These are phyloP conservation scores for Phalera bucephala DNA, from an alignment of 2,888 invertebrate genomes.

Conservation along the genomic window DNA sequence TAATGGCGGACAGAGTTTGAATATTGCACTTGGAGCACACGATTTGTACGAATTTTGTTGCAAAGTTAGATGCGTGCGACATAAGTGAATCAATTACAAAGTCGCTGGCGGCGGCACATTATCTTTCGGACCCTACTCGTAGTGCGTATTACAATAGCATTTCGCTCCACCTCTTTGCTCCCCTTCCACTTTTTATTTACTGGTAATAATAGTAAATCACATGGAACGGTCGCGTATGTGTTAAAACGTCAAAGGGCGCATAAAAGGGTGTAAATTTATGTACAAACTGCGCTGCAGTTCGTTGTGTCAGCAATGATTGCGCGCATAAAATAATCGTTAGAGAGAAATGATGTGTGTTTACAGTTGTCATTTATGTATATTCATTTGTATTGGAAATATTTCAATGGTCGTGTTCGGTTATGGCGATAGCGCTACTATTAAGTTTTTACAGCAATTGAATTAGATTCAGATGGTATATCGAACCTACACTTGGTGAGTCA, in stretches of 20 bases:
- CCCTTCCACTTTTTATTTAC: constrained; percentile 80
- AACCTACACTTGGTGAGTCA: not conserved
- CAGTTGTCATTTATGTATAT: constrained; percentile 13
- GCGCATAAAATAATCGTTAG: constrained; percentile 37
- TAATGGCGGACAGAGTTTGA: constrained; percentile 28
- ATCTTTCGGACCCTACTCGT: constrained; percentile 72
- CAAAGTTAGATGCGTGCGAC: constrained; percentile 51
- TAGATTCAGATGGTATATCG: not conserved
- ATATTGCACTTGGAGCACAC: constrained; percentile 21
- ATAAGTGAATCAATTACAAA: constrained; percentile 79
- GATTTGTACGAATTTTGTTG: constrained; percentile 4
- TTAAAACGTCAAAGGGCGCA: constrained; percentile 50
- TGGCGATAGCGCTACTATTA: not conserved
- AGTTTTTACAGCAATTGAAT: not conserved
- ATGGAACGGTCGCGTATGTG: constrained; percentile 62
- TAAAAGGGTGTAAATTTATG: constrained; percentile 69
- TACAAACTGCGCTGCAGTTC: constrained; percentile 37
- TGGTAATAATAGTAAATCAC: constrained; percentile 82
- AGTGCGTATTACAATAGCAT: constrained; percentile 64
- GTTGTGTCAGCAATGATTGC: constrained; percentile 34
- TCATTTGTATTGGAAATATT: constrained; percentile 5
- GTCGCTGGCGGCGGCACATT: constrained; percentile 60
- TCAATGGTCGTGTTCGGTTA: not conserved
- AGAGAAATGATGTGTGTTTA: constrained; percentile 26
- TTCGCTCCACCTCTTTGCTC: constrained; percentile 81